Conservation (phyloP, 2,113 vertebrate genomes). For the Nannobrachium achirus region DNA sequence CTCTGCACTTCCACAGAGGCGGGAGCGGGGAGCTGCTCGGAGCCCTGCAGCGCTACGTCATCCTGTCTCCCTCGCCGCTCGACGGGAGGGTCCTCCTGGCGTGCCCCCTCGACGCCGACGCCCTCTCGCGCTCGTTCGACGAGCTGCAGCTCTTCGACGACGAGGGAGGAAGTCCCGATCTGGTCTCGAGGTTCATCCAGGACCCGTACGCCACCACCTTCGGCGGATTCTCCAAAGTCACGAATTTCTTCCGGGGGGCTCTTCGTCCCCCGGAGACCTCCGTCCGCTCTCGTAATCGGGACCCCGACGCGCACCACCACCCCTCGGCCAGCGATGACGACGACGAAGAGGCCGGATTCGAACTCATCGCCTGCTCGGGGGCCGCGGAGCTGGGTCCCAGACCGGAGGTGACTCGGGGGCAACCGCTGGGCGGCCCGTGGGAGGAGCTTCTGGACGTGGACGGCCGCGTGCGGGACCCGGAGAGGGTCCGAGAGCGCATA, state of each 20-base stretch:
- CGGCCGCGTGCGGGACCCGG: conserved; percentile 80
- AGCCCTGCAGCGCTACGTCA: conserved; percentile 85
- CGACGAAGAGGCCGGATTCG: conserved; percentile 90
- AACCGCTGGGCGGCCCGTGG: conserved; percentile 84
- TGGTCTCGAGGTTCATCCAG: conserved; percentile 89
- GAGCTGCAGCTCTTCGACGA: conserved; percentile 90
- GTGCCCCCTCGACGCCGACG: conserved; percentile 85
- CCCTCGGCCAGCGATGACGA: not conserved
- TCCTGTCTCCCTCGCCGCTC: conserved; percentile 86
- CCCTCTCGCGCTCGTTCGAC: conserved; percentile 87
- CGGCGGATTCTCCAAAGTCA: conserved; percentile 92
- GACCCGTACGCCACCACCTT: conserved; percentile 92
- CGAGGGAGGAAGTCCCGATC: conserved; percentile 75
- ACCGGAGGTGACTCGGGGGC: conserved; percentile 79
- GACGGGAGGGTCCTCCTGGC: conserved; percentile 88
- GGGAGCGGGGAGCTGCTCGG: conserved; percentile 87
- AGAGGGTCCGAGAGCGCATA: conserved; percentile 81
- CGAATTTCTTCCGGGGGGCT: conserved; percentile 89
- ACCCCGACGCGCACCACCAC: conserved; percentile 46
- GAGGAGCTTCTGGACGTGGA: conserved; percentile 82
- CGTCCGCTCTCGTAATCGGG: conserved; percentile 37
- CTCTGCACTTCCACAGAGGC: conserved; percentile 90
- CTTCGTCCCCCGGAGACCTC: conserved; percentile 82
- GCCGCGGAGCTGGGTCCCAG: conserved; percentile 85
- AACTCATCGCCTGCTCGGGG: conserved; percentile 86